phyloP scores from a whole-genome alignment of 2,113 vertebrate species.

The Tachuris rubrigastra region DNA sequence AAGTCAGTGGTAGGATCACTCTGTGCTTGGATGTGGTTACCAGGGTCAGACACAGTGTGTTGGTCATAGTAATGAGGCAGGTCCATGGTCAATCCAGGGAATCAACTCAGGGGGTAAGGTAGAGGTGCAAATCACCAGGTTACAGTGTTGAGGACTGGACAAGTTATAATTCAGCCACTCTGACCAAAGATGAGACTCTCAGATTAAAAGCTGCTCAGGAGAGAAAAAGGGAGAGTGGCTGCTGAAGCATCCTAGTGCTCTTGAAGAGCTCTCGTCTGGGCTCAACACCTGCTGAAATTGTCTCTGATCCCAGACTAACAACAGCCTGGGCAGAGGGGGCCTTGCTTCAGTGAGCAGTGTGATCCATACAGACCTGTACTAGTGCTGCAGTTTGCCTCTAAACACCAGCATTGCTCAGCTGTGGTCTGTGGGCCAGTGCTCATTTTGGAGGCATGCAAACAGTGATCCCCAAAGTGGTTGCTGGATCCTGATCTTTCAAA shows the following conservation, averaged over 20 bases:
- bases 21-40: neutral
- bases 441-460: neutral
- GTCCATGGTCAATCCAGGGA: neutral
- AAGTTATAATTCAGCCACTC: fast-evolving
- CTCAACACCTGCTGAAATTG: neutral
- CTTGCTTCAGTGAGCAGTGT: neutral
- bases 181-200: neutral
- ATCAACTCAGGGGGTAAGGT: neutral
- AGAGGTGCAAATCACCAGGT: neutral
- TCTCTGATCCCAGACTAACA: neutral
- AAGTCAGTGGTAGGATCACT: neutral
- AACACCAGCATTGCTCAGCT: fast-evolving
- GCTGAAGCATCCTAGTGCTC: neutral
- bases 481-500: neutral
- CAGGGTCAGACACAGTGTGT: neutral
- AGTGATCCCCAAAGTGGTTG: neutral
- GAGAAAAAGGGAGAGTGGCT: neutral
- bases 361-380: neutral
- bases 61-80: neutral
- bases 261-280: neutral
- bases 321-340: fast-evolving
- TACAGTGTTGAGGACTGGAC: neutral
- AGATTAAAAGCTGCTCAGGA: neutral
- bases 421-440: fast-evolving
- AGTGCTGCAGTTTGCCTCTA: neutral